Base-by-base conservation (phyloP, 1,140 invertebrate species). In the Plodia interpunctella region DNA sequence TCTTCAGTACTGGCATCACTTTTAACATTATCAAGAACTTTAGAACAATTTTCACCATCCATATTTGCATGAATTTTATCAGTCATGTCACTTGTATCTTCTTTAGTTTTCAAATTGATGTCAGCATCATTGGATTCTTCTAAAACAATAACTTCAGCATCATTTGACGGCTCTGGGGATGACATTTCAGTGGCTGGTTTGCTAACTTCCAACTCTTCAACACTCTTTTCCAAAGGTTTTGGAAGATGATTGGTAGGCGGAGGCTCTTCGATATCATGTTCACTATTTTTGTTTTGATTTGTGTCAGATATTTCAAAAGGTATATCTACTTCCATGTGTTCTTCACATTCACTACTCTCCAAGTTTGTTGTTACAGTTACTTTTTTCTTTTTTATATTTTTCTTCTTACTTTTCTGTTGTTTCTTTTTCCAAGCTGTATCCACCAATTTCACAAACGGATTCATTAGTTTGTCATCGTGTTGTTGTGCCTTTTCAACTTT, bases 401-500 rank as follows among this genome's bases (percentile, higher is more conserved):
- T 78, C 56, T 75, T 83, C 54, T 78, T 87, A 1, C 66, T 57
- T 56, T 83, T 87, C 38, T 82, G 80, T 17, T 71, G 53, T 60
- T 87, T 87, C 63, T 87, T 88, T 61, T 88, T 87, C 65, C 72
- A 66, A 11, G 74, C 86, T 17, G 65, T 74, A 63, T 87, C 81
- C 5, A 88, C 81, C 51, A 88, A 60, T 66, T 87, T 88, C 4
- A 86, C 83, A 35, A 72, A 83, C 0, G 85, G 85, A 67, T 87
- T 87, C 0, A 76, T 54, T 13, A 59, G 49, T 63, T 79, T 82
- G 0, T 62, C 62, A 11, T 58, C 56, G 52, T 76, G 75, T 49
- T 64, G 25, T 21, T 25, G 20, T 13, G 60, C 60, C 28, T 57
- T 10, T 50, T 32, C 28, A 2, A 74, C 72, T 70, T 78, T 77